Percentiles rank a stretch among this genome's conserved stretches.
Evolutionary conservation across 2,888 invertebrate genomes (phyloP).

Genomic region (Microdon myrmicae): DNA sequence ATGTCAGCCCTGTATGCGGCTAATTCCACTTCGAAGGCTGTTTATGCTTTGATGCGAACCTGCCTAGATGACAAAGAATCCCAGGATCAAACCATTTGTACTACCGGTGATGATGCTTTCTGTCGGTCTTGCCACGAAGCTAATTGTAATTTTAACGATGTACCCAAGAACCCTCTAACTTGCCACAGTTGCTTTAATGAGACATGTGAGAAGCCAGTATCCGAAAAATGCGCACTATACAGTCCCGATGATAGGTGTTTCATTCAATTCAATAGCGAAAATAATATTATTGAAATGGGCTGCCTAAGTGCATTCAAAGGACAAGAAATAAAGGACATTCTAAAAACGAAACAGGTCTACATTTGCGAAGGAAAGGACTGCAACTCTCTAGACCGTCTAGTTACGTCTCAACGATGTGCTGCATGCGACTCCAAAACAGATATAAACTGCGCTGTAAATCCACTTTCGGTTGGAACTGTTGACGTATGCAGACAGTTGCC

Average conservation of each 20-base stretch:
- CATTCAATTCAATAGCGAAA: slow-evolving; percentile 55
- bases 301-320: slow-evolving; percentile 60
- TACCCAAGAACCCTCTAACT: slow-evolving; percentile 57
- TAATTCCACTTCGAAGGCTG: slow-evolving; percentile 51
- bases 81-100: slow-evolving; percentile 56
- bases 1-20: slow-evolving; percentile 60
- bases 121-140: slow-evolving; percentile 56
- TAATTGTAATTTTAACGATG: slow-evolving; percentile 55
- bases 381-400: slow-evolving; percentile 54
- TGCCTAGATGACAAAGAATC: slow-evolving; percentile 62
- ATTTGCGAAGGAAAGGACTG: slow-evolving; percentile 59
- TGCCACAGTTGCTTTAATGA: slow-evolving; percentile 57
- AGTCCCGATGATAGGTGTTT: slow-evolving; percentile 59
- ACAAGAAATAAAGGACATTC: slow-evolving; percentile 56
- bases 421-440: slow-evolving; percentile 58
- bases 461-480: slow-evolving; percentile 53
- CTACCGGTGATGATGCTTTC: slow-evolving; percentile 35
- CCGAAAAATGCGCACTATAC: slow-evolving; percentile 55
- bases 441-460: slow-evolving; percentile 57
- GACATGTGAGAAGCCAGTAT: slow-evolving; percentile 56
- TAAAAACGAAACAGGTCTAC: slow-evolving; percentile 59
- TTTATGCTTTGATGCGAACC: slow-evolving; percentile 59
- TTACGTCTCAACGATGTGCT: slow-evolving; percentile 54
- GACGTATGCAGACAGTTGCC: slow-evolving; percentile 56
- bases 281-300: slow-evolving; percentile 57